phyloP scores from a whole-genome alignment of 2,113 vertebrate genomes.

The Protobothrops mucrosquamatus region DNA sequence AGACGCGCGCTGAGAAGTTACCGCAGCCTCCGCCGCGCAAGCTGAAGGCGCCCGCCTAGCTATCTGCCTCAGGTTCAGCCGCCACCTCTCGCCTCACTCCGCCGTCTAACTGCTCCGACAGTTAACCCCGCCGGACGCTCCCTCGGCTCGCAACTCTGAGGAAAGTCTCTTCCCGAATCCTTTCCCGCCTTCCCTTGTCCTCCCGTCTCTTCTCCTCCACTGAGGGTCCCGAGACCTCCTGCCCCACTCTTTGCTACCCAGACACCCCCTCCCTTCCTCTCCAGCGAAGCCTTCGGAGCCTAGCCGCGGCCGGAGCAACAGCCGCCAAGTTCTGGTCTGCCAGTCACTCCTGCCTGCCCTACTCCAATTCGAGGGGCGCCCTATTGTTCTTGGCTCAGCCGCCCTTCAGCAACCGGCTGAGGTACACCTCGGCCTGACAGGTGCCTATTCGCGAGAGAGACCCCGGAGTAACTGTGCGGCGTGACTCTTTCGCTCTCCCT shows the following conservation, averaged over 20 bases:
- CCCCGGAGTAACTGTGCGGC: conserved; percentile 41
- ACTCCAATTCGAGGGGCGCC: background rate
- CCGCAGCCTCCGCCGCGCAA: background rate
- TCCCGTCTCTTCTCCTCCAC: background rate
- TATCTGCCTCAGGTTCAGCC: background rate
- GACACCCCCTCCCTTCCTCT: background rate
- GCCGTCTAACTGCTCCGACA: conserved; percentile 32
- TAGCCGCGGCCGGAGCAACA: background rate
- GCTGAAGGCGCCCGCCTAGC: background rate
- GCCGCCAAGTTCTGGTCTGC: background rate
- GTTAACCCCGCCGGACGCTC: conserved; percentile 26
- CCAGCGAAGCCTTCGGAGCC: background rate
- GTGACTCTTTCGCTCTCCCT: conserved; percentile 63
- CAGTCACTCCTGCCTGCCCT: background rate
- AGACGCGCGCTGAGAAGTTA: conserved; percentile 25
- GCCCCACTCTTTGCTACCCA: background rate
- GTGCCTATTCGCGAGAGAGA: conserved; percentile 57
- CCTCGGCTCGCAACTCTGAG: background rate
- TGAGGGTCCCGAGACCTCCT: background rate
- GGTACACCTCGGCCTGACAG: conserved; percentile 50
- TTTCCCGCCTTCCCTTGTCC: background rate
- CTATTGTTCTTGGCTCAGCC: conserved; percentile 14
- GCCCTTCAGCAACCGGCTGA: background rate
- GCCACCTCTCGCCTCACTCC: background rate
- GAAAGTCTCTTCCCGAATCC: background rate